Evolutionary conservation across 2,797 vertebrate genomes (phyloP).

Genomic region (Meriones psammophilus): DNA sequence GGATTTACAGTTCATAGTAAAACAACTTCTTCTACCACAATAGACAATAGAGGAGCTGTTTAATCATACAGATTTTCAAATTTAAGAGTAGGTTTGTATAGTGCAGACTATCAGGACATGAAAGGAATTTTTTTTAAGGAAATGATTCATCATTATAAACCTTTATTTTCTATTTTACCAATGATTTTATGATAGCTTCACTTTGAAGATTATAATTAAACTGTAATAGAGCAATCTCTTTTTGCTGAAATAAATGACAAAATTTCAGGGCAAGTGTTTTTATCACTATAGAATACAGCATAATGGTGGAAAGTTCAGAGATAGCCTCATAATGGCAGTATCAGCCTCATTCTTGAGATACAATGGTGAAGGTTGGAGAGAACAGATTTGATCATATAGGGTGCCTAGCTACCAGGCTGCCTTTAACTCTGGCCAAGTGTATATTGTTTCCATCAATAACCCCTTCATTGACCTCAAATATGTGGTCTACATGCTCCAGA

Average conservation of each 20-base stretch:
- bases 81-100: background rate
- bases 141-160: background rate
- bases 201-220: background rate
- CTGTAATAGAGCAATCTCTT: background rate
- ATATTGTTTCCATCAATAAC: background rate
- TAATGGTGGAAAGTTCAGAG: background rate
- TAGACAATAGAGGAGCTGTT: background rate
- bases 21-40: background rate
- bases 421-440: background rate
- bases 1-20: background rate
- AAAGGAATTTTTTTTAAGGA: background rate
- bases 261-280: background rate
- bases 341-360: background rate
- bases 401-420: background rate
- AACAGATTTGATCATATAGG: background rate
- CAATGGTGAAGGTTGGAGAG: background rate
- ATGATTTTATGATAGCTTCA: background rate
- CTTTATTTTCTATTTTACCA: slow-evolving; percentile 26
- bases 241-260: slow-evolving; percentile 24
- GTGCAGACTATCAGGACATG: background rate
- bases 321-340: background rate
- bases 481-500: background rate
- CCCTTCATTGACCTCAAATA: background rate
- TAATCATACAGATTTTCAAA: background rate
- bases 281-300: background rate